Evolutionary conservation across 2,113 vertebrate genomes (phyloP).

Genomic region (Recurvirostra avosetta): DNA sequence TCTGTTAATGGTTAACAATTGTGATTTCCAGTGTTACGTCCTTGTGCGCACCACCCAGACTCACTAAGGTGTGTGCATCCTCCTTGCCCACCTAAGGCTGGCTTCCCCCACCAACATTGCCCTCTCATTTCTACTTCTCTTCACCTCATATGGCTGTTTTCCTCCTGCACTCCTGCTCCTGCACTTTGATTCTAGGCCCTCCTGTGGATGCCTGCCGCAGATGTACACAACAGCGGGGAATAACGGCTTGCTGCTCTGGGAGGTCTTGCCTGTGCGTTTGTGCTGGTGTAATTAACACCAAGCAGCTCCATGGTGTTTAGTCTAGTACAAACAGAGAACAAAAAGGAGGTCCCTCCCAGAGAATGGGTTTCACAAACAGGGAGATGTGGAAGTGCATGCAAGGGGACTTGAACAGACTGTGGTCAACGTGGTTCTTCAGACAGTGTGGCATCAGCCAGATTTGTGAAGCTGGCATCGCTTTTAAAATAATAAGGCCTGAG

Average conservation of each 20-base stretch:
- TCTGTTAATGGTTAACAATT: background rate
- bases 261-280: background rate
- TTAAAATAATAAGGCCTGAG: background rate
- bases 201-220: rapidly evolving
- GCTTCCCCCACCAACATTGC: background rate
- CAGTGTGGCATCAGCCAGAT: background rate
- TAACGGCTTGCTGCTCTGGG: background rate
- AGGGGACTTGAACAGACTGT: background rate
- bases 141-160: background rate
- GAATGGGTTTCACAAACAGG: background rate
- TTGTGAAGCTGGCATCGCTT: background rate
- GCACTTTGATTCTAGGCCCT: background rate
- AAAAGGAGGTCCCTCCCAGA: background rate
- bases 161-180: rapidly evolving
- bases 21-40: background rate
- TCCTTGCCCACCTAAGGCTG: background rate
- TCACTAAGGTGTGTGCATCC: background rate
- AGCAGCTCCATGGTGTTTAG: background rate
- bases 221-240: no score
- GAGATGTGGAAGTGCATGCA: background rate
- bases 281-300: background rate
- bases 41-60: background rate
- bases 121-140: background rate
- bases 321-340: background rate
- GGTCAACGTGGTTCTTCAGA: background rate